These are phyloP conservation scores for Scolopax rusticola DNA, from an alignment of 2,797 vertebrate species.

Conservation along the genomic window DNA sequence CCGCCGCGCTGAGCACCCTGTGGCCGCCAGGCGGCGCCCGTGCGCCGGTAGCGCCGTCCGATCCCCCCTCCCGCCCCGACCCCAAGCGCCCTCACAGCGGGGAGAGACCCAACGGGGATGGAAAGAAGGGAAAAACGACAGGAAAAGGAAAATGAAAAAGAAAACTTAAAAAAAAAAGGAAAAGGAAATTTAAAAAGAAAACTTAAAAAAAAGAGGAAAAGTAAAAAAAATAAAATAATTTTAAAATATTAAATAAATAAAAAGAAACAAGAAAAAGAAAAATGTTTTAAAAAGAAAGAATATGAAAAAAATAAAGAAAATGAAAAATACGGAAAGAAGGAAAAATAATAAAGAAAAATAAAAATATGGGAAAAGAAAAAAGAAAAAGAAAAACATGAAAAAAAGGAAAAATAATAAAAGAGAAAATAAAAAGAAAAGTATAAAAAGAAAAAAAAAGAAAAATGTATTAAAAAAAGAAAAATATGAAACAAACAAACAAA, in stretches of 20 bases:
- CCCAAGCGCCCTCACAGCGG: background rate
- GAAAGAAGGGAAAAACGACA: background rate
- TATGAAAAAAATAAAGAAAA: background rate
- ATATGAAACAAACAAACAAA: no score
- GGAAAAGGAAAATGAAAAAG: no score
- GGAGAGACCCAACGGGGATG: accelerated
- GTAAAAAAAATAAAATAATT: accelerated
- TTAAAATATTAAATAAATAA: no score
- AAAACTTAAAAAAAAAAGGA: background rate
- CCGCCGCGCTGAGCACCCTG: background rate
- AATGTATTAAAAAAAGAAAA: no score
- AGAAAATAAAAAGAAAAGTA: no score
- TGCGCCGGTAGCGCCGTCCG: background rate
- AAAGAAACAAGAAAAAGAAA: no score
- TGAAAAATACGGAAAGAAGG: no score
- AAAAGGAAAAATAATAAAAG: no score
- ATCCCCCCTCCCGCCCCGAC: background rate
- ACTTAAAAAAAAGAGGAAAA: accelerated
- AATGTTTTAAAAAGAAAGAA: no score
- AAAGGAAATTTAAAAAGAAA: no score
- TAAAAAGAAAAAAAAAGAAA: background rate
- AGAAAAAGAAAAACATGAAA: no score
- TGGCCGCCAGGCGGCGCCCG: background rate
- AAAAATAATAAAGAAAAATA: background rate
- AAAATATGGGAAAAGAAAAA: background rate